Percentiles rank a stretch among this genome's conserved stretches.
These are phyloP conservation scores for Corticium candelabrum DNA, from an alignment of 37 sponge, comb jelly and placozoan species.

Conservation along the genomic window DNA sequence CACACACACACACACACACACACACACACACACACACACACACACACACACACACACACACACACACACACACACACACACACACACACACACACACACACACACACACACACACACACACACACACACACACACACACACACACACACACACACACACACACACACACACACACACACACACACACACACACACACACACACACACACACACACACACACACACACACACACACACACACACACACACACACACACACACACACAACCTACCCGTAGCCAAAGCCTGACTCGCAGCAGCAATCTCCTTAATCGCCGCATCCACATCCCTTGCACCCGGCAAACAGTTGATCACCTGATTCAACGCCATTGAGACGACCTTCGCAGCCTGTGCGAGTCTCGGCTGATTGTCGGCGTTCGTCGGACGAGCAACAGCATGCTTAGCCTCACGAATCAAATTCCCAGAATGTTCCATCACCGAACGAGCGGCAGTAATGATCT, in stretches of 20 bases:
- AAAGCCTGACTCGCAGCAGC: slow-evolving; percentile 66
- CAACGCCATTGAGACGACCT: slow-evolving; percentile 89
- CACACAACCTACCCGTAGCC: slow-evolving; percentile 34
- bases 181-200: slow-evolving; percentile 20
- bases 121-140: background rate
- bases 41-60: too few species aligned
- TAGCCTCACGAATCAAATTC: background rate
- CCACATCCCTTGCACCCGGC: slow-evolving; percentile 91
- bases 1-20: too few species aligned
- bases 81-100: background rate
- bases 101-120: background rate
- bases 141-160: background rate
- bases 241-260: slow-evolving; percentile 20
- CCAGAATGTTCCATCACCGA: background rate
- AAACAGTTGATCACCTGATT: slow-evolving; percentile 89
- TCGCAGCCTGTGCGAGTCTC: slow-evolving; percentile 69
- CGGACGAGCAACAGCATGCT: background rate
- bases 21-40: too few species aligned
- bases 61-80: background rate
- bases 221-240: slow-evolving; percentile 20
- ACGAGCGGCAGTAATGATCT: slow-evolving; percentile 33
- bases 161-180: slow-evolving; percentile 18
- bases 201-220: slow-evolving; percentile 20
- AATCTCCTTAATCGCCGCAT: slow-evolving; percentile 95
- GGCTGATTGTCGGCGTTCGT: slow-evolving; percentile 9